Evolutionary conservation across 2,888 invertebrate species (phyloP).

Genomic region (Drosophila hawaiiensis): DNA sequence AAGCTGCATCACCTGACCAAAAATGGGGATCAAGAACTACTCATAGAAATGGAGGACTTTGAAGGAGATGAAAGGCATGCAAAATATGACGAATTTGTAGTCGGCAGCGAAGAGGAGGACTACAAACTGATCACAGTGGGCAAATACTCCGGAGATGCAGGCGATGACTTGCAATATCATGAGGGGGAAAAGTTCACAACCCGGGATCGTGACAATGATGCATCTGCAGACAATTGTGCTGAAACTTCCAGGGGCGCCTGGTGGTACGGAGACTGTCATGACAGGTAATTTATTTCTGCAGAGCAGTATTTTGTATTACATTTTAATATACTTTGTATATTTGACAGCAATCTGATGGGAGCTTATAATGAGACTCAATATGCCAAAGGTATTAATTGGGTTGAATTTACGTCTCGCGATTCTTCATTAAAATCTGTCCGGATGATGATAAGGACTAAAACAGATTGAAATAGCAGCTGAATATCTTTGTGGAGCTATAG

Average conservation of each 20-base stretch:
- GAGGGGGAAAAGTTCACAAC: accelerated
- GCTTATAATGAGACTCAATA: accelerated
- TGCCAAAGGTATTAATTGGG: neutral
- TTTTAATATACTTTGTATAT: neutral
- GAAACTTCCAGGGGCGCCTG: accelerated
- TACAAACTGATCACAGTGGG: neutral
- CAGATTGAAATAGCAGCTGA: neutral
- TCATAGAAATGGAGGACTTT: neutral
- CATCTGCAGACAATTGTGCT: neutral
- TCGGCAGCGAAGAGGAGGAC: neutral
- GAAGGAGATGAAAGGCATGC: accelerated
- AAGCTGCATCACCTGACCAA: constrained; percentile 45
- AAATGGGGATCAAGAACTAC: neutral
- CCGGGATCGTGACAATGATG: neutral
- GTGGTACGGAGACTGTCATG: neutral
- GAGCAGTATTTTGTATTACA: neutral
- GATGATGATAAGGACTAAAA: neutral
- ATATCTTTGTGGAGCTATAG: neutral
- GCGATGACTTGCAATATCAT: neutral
- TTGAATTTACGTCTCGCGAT: accelerated
- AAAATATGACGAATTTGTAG: neutral
- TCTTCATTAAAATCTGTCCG: neutral
- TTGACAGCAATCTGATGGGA: constrained; percentile 1
- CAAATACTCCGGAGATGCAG: neutral
- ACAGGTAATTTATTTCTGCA: neutral